Conservation (phyloP, 2,113 vertebrate species). For the Cromileptes altivelis region DNA sequence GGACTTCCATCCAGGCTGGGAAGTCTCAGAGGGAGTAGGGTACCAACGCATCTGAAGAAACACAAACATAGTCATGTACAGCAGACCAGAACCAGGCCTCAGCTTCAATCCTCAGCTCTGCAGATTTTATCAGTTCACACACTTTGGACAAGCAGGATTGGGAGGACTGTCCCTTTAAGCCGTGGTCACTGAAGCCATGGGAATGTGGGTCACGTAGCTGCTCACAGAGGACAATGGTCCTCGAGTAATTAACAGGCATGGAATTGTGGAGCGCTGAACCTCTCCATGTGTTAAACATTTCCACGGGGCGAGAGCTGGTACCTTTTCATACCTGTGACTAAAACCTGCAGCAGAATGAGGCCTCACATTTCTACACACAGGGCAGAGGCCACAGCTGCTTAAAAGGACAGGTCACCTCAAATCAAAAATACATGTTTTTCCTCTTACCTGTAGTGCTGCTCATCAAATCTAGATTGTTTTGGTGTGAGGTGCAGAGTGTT, state of each 20-base stretch:
- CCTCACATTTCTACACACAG: conserved; percentile 2
- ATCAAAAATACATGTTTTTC: too few relatives aligned
- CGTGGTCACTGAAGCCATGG: conserved; percentile 56
- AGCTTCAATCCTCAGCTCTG: conserved; percentile 22
- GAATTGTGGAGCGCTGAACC: conserved; percentile 58
- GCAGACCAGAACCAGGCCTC: conserved; percentile 52
- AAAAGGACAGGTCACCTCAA: not conserved
- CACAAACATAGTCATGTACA: conserved; percentile 68
- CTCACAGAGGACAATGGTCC: conserved; percentile 65
- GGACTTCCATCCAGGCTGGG: conserved; percentile 98
- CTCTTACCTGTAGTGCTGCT: too few relatives aligned
- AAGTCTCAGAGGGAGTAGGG: conserved; percentile 91
- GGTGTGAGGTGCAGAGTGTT: too few relatives aligned
- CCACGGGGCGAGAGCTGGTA: conserved; percentile 52
- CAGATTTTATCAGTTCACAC: conserved; percentile 1
- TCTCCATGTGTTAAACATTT: conserved; percentile 59
- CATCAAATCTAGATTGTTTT: too few relatives aligned
- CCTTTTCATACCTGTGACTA: conserved; percentile 46
- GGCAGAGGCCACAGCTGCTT: conserved; percentile 7
- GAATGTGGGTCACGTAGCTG: conserved; percentile 71
- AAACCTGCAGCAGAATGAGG: conserved; percentile 24
- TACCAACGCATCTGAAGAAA: conserved; percentile 97
- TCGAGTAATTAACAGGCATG: conserved; percentile 69
- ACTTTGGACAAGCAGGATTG: conserved; percentile 18
- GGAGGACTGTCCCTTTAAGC: conserved; percentile 63